Evolutionary conservation across 2,797 vertebrate genomes (phyloP).

Genomic region (Poecilia velifera): DNA sequence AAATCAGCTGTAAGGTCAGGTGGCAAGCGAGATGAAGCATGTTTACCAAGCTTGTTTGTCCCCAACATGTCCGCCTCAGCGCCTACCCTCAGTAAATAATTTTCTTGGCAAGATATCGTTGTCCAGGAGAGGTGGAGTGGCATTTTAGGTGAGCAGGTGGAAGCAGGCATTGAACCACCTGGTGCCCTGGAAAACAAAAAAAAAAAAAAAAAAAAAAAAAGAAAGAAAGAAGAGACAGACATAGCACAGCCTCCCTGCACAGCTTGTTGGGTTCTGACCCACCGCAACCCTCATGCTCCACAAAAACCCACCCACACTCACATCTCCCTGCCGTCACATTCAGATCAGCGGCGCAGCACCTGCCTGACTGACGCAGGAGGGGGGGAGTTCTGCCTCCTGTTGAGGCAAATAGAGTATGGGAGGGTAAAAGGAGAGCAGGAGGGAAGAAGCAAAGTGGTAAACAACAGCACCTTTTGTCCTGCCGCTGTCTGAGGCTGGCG

Average conservation of each 20-base stretch:
- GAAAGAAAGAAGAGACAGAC: conserved; percentile 24
- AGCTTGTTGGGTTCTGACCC: conserved; percentile 84
- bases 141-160: conserved; percentile 72
- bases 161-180: conserved; percentile 73
- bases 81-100: conserved; percentile 51
- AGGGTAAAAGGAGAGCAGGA: conserved; percentile 57
- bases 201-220: not conserved
- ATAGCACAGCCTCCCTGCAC: conserved; percentile 66
- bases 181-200: conserved; percentile 47
- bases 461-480: conserved; percentile 80
- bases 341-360: conserved; percentile 48
- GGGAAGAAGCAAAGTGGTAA: conserved; percentile 66
- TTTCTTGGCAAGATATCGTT: conserved; percentile 52
- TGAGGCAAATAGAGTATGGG: conserved; percentile 51
- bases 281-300: conserved; percentile 47
- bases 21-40: conserved; percentile 50
- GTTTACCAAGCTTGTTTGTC: conserved; percentile 61
- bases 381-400: conserved; percentile 48
- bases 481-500: conserved; percentile 72
- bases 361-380: conserved; percentile 55
- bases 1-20: conserved; percentile 37
- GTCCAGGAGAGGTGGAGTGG: conserved; percentile 54
- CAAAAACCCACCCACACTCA: conserved; percentile 34
- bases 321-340: conserved; percentile 46
- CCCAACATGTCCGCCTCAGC: conserved; percentile 46